These are phyloP conservation scores for Meloidogyne hapla DNA, from an alignment of 1,140 invertebrate species.

Conservation along the genomic window DNA sequence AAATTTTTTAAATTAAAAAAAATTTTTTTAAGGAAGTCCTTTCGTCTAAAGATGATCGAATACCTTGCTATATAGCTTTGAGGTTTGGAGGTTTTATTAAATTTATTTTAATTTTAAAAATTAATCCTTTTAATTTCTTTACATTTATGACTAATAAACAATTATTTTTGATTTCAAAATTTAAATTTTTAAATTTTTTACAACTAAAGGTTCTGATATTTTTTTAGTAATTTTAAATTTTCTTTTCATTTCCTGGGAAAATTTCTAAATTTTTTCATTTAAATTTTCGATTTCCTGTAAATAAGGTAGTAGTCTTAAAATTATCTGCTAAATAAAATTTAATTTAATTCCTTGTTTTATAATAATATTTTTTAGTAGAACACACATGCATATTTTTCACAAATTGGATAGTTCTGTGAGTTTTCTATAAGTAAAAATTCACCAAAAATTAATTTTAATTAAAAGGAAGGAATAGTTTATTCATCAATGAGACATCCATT, in stretches of 20 bases:
- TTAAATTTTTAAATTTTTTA: too few species aligned
- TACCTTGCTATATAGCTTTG: slow-evolving; percentile 45
- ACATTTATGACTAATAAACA: too few species aligned
- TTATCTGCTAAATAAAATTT: too few species aligned
- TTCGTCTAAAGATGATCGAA: slow-evolving; percentile 27
- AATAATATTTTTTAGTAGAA: slow-evolving; percentile 25
- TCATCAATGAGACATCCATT: slow-evolving; percentile 81
- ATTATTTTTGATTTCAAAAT: too few species aligned
- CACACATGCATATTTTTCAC: slow-evolving; percentile 50
- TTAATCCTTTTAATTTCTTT: too few species aligned
- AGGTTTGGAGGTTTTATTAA: slow-evolving; percentile 3
- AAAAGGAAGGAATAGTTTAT: slow-evolving; percentile 74
- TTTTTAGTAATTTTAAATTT: too few species aligned
- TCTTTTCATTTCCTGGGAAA: too few species aligned
- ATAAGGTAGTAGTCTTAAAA: too few species aligned
- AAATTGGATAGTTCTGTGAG: slow-evolving; percentile 30
- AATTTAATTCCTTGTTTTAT: too few species aligned
- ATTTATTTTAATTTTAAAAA: background rate
- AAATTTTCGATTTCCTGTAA: too few species aligned
- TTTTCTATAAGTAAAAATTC: slow-evolving; percentile 14
- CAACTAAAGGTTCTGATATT: too few species aligned
- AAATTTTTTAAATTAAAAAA: slow-evolving; percentile 25
- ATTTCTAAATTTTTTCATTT: too few species aligned
- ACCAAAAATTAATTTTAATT: background rate
- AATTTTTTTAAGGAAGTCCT: slow-evolving; percentile 26